These are phyloP conservation scores for Micromesistius poutassou DNA, from an alignment of 2,797 vertebrate genomes.

Conservation along the genomic window DNA sequence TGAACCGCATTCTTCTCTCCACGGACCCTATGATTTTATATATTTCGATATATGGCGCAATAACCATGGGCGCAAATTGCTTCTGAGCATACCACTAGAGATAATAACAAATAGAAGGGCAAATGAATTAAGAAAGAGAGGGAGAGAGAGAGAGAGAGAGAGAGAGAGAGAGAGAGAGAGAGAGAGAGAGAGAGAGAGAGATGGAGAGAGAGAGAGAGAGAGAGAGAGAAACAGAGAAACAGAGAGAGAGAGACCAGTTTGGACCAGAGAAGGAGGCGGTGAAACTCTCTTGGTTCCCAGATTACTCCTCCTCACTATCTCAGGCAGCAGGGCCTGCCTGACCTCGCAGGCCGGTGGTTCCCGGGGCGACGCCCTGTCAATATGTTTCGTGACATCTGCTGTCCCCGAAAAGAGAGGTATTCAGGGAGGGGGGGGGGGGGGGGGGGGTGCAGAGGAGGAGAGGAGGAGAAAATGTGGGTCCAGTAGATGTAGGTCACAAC, in stretches of 20 bases:
- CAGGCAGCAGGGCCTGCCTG: conserved; percentile 12
- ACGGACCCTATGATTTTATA: background rate
- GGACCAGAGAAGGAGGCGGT: background rate
- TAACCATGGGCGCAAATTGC: no score
- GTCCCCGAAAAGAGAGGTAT: conserved; percentile 16
- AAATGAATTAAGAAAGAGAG: conserved; percentile 2
- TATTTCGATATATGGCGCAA: background rate
- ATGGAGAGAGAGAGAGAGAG: no score
- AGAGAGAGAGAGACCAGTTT: no score
- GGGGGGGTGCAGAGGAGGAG: conserved; percentile 14
- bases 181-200: no score
- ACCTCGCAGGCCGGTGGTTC: conserved; percentile 30
- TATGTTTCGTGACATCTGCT: conserved; percentile 36
- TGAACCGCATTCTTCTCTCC: background rate
- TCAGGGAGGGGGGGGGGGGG: background rate
- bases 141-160: no score
- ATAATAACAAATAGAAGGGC: background rate
- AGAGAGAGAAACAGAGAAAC: no score
- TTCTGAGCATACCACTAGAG: conserved; percentile 11
- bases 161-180: no score
- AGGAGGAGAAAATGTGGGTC: conserved; percentile 32
- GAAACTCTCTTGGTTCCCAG: background rate
- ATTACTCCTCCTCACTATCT: background rate
- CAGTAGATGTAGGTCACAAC: conserved; percentile 39
- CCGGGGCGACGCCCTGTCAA: background rate